A percentile compares a stretch with the other conserved stretches of the same genome.
Evolutionary conservation across 2,888 invertebrate genomes (phyloP).

Genomic region (Uropetala carovei): DNA sequence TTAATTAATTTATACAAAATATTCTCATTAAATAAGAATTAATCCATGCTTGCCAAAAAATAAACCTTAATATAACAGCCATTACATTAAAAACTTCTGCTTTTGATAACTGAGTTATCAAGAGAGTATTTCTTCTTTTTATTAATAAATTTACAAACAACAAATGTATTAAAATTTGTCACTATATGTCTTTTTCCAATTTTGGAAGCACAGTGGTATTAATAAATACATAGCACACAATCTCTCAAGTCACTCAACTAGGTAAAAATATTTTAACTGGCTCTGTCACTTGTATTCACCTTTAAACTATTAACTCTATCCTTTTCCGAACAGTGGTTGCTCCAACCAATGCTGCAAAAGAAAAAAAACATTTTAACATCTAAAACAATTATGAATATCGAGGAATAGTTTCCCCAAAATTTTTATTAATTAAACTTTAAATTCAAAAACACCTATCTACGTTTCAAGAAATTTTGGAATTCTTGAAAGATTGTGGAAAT

Average conservation of each 20-base stretch:
- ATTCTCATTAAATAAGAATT: too few relatives aligned
- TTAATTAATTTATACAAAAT: too few relatives aligned
- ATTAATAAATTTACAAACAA: not conserved
- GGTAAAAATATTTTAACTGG: not conserved
- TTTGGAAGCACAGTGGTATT: not conserved
- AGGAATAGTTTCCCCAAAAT: not conserved
- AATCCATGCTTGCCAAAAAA: too few relatives aligned
- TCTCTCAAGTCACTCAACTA: too few relatives aligned
- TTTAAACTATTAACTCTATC: slow-evolving; percentile 36
- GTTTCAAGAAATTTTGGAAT: not conserved
- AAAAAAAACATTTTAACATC: not conserved
- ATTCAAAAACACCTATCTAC: too few relatives aligned
- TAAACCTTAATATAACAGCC: too few relatives aligned
- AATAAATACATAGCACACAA: not conserved
- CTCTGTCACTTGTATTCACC: not conserved
- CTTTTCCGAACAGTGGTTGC: slow-evolving; percentile 29
- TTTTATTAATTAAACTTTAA: not conserved
- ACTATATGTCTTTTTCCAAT: not conserved
- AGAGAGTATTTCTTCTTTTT: too few relatives aligned
- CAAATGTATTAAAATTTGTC: not conserved
- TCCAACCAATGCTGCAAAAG: slow-evolving; percentile 46
- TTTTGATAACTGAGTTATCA: too few relatives aligned
- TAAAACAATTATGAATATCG: not conserved
- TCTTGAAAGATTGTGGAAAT: not conserved
- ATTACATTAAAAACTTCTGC: too few relatives aligned